Conservation (phyloP, 1,140 invertebrate genomes). For the Aphelinus atriplicis region DNA sequence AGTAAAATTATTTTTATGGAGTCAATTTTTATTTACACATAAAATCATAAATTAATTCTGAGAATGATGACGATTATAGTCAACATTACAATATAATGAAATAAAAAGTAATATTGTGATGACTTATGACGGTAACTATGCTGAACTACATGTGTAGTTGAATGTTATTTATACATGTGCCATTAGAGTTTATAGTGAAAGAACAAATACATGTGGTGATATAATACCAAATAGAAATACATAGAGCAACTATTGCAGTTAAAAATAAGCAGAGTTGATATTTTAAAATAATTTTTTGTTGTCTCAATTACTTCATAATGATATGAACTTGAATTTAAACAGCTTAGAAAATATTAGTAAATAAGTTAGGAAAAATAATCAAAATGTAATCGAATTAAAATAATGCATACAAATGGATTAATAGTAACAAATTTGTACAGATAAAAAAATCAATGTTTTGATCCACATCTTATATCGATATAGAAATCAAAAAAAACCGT, state of each 20-base stretch:
- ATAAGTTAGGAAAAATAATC: no score
- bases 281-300: no score
- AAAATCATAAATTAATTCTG: not conserved
- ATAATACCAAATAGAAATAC: constrained; percentile 26
- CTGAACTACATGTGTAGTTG: constrained; percentile 14
- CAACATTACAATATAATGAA: constrained; percentile 22
- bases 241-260: not conserved
- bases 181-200: constrained; percentile 28
- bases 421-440: no score
- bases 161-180: constrained; percentile 21
- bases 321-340: no score
- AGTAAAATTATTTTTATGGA: constrained; percentile 29
- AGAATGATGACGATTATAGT: not conserved
- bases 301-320: no score
- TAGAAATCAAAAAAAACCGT: no score
- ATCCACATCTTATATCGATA: no score
- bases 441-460: no score
- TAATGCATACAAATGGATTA: no score
- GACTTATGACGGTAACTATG: not conserved
- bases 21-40: constrained; percentile 10
- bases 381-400: no score
- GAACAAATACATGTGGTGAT: constrained; percentile 16
- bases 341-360: no score
- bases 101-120: constrained; percentile 21
- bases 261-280: not conserved